phyloP scores from a whole-genome alignment of 23 tunicate genomes.

The Trididemnum clinides region DNA sequence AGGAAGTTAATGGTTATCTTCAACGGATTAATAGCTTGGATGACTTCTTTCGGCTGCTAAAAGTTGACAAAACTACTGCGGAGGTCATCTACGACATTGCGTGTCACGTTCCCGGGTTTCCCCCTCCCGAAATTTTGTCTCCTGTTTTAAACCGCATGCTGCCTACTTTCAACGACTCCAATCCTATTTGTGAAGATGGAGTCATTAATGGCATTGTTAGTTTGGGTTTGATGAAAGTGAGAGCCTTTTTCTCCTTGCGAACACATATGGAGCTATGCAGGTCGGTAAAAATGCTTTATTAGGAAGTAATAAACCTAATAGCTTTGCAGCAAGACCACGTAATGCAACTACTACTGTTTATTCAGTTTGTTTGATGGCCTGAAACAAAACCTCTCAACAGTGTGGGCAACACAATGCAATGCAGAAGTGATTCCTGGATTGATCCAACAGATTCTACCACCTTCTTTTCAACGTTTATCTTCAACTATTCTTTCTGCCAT shows the following conservation, averaged over 20 bases:
- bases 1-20: too few species aligned
- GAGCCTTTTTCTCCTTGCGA: not conserved
- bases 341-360: too few species aligned
- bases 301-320: not conserved
- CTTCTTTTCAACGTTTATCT: not conserved
- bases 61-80: not conserved
- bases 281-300: not conserved
- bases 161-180: not conserved
- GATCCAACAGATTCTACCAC: not conserved
- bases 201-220: not conserved
- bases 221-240: not conserved
- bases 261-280: not conserved
- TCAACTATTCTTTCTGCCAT: not conserved
- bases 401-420: not conserved
- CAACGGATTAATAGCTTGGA: not conserved
- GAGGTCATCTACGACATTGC: not conserved
- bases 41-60: not conserved
- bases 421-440: not conserved
- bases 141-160: too few species aligned
- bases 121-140: not conserved
- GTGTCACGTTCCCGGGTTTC: not conserved
- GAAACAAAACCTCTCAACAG: not conserved
- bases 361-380: not conserved
- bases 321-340: too few species aligned
- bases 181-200: conserved; percentile 2